Percentiles rank a stretch among this genome's conserved stretches.
These are phyloP conservation scores for Archilochus colubris DNA, from an alignment of 2,113 vertebrate genomes.

Conservation along the genomic window DNA sequence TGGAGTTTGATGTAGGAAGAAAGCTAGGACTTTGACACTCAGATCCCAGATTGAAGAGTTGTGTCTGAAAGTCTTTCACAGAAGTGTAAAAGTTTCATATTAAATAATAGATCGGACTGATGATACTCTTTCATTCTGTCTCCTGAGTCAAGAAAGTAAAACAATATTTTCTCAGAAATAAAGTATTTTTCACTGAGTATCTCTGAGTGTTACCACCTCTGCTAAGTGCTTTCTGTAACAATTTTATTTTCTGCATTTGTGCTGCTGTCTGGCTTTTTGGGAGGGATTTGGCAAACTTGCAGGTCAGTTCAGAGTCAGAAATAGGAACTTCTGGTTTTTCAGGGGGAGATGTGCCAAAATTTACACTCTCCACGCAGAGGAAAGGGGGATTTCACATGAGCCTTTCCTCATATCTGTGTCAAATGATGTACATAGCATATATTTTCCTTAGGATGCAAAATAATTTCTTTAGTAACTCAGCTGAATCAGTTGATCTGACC, in stretches of 20 bases:
- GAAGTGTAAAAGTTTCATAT: neutral
- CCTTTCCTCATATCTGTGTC: neutral
- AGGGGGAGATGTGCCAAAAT: neutral
- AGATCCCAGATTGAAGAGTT: neutral
- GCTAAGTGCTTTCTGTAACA: neutral
- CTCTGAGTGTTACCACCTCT: neutral
- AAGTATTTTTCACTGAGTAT: neutral
- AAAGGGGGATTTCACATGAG: neutral
- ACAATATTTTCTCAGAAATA: neutral
- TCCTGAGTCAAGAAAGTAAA: neutral
- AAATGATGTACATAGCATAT: neutral
- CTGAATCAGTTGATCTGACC: neutral
- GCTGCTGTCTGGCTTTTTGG: no score
- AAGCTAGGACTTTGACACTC: neutral
- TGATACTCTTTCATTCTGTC: neutral
- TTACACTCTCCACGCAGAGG: rapidly evolving
- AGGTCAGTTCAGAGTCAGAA: neutral
- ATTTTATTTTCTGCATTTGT: neutral
- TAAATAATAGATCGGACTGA: neutral
- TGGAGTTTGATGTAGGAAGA: neutral
- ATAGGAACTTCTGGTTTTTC: neutral
- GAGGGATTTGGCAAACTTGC: neutral
- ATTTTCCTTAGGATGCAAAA: neutral
- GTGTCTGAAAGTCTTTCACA: neutral
- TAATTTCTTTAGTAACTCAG: neutral